Percentiles rank a stretch among this genome's conserved stretches.
These are phyloP conservation scores for Scomber colias DNA, from an alignment of 2,113 vertebrate species.

Conservation along the genomic window DNA sequence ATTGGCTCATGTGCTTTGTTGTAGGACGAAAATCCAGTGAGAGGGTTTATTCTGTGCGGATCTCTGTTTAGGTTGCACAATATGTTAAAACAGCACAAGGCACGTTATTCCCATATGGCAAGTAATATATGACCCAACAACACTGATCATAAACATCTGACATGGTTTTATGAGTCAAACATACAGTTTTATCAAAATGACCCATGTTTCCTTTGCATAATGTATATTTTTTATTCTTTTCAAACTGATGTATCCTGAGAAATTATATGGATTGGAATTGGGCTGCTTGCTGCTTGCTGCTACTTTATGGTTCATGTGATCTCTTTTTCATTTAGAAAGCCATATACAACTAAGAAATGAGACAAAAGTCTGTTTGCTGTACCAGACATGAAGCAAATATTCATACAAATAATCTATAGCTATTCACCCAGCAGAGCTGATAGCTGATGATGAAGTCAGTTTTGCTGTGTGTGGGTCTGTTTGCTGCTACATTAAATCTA, in stretches of 20 bases:
- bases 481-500: constrained; percentile 64
- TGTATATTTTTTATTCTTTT: not conserved
- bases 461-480: constrained; percentile 50
- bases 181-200: not conserved
- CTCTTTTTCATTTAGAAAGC: constrained; percentile 15
- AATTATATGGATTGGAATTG: constrained; percentile 3
- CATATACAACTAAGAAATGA: not conserved
- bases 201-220: not conserved
- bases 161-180: not conserved
- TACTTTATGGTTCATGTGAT: constrained; percentile 11
- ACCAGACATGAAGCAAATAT: constrained; percentile 23
- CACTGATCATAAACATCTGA: constrained; percentile 5
- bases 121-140: constrained; percentile 5
- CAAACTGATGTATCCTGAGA: constrained; percentile 6
- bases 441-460: constrained; percentile 61
- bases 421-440: constrained; percentile 60
- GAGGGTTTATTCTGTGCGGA: not conserved
- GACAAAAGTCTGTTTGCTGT: constrained; percentile 7
- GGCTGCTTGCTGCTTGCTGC: constrained; percentile 8
- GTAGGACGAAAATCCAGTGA: not conserved
- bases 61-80: not conserved
- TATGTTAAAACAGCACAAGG: not conserved
- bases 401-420: constrained; percentile 59
- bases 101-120: not conserved
- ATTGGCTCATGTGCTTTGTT: not conserved